Percentiles rank a stretch among this genome's conserved stretches.
phyloP scores from a whole-genome alignment of 2,888 invertebrate species.

The Protula sp. region DNA sequence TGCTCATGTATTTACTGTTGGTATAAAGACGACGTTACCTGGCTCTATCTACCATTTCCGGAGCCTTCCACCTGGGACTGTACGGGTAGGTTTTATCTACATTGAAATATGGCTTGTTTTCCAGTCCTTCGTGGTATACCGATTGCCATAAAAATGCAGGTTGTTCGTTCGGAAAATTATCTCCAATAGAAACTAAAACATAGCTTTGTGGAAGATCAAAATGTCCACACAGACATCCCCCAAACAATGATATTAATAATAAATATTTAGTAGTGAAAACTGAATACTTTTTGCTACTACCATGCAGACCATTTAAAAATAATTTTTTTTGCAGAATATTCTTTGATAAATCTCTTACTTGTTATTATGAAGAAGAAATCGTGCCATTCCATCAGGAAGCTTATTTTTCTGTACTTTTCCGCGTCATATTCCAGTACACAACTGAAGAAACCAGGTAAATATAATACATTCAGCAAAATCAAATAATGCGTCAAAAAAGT shows the following conservation, averaged over 20 bases:
- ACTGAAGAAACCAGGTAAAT: too few relatives aligned
- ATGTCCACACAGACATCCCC: conserved; percentile 11
- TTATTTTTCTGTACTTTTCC: conserved; percentile 55
- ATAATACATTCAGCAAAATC: too few relatives aligned
- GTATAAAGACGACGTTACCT: conserved; percentile 27
- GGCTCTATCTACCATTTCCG: conserved; percentile 52
- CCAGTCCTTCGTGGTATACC: conserved; percentile 47
- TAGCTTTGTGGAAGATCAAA: not conserved
- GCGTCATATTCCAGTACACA: conserved; percentile 58
- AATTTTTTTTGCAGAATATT: too few relatives aligned
- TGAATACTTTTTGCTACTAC: too few relatives aligned
- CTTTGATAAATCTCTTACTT: conserved; percentile 46
- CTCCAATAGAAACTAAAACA: conserved; percentile 55
- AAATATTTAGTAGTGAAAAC: too few relatives aligned
- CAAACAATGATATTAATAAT: not conserved
- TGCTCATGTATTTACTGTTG: too few relatives aligned
- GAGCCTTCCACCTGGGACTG: conserved; percentile 51
- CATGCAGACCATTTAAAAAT: too few relatives aligned
- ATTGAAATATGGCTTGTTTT: conserved; percentile 53
- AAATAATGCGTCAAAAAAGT: too few relatives aligned
- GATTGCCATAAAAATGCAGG: conserved; percentile 53
- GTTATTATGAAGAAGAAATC: conserved; percentile 64
- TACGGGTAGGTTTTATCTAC: conserved; percentile 46
- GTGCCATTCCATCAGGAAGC: conserved; percentile 62
- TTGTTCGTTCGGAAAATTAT: conserved; percentile 50